These are phyloP conservation scores for Morone saxatilis DNA, from an alignment of 2,113 vertebrate genomes.

Conservation along the genomic window DNA sequence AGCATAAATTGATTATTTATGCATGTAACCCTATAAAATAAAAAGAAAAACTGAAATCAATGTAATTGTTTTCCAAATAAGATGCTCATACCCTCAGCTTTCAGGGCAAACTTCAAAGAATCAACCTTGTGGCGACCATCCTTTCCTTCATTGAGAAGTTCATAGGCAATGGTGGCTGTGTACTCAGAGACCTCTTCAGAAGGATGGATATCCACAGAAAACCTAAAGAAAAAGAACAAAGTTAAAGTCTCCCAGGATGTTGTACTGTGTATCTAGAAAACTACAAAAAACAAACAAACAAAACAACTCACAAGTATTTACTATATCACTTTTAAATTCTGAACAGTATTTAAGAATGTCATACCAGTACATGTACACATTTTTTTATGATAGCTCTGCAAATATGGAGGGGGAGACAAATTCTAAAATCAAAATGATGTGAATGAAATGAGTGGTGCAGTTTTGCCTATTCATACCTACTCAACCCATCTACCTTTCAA, in stretches of 20 bases:
- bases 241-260: neutral
- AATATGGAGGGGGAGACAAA: too few species aligned
- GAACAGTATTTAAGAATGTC: too few species aligned
- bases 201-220: conserved; percentile 85
- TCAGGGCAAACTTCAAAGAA: conserved; percentile 84
- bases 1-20: neutral
- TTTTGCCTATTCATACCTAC: too few species aligned
- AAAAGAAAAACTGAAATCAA: neutral
- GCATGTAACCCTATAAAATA: neutral
- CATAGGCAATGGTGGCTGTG: conserved; percentile 85
- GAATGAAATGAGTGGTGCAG: too few species aligned
- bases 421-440: too few species aligned
- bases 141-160: conserved; percentile 80
- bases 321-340: too few species aligned
- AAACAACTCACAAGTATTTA: too few species aligned
- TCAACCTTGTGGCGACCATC: conserved; percentile 84
- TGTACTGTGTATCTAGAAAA: neutral
- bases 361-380: too few species aligned
- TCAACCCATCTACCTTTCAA: too few species aligned
- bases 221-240: conserved; percentile 76
- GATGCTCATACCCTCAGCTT: conserved; percentile 85
- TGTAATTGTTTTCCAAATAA: neutral
- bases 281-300: too few species aligned
- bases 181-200: conserved; percentile 87
- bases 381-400: too few species aligned